phyloP scores from a whole-genome alignment of 2,888 invertebrate genomes.

The Bembecia ichneumoniformis region DNA sequence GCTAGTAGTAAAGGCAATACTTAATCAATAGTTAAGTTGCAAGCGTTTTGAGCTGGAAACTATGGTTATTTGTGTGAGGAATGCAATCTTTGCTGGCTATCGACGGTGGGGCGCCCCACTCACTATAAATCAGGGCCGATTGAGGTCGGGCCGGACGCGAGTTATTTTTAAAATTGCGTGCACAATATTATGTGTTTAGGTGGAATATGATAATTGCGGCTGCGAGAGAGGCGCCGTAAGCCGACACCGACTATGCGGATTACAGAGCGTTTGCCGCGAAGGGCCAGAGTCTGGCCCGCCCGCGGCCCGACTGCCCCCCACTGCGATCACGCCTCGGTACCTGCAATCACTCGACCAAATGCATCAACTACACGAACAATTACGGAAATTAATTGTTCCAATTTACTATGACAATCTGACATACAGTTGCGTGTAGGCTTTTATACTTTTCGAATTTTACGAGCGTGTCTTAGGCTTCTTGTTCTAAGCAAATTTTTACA shows the following conservation, averaged over 20 bases:
- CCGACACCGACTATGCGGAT: constrained; percentile 64
- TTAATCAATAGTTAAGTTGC: not conserved
- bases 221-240: constrained; percentile 62
- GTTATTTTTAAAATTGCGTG: constrained; percentile 72
- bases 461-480: too few species aligned
- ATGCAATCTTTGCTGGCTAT: constrained; percentile 34
- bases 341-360: constrained; percentile 7
- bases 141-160: constrained; percentile 60
- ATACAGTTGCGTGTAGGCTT: too few species aligned
- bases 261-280: constrained; percentile 49
- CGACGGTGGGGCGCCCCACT: constrained; percentile 29
- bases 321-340: constrained; percentile 13
- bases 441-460: too few species aligned
- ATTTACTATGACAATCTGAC: not conserved
- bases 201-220: constrained; percentile 70
- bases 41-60: not conserved
- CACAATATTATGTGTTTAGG: constrained; percentile 72
- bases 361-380: constrained; percentile 1
- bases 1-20: too few species aligned
- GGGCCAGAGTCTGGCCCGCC: constrained; percentile 12
- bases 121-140: constrained; percentile 62
- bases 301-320: constrained; percentile 18
- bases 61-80: constrained; percentile 29
- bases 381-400: not conserved
- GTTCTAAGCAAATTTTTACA: too few species aligned